phyloP scores from a whole-genome alignment of 1,140 invertebrate species.

The Diprion similis region DNA sequence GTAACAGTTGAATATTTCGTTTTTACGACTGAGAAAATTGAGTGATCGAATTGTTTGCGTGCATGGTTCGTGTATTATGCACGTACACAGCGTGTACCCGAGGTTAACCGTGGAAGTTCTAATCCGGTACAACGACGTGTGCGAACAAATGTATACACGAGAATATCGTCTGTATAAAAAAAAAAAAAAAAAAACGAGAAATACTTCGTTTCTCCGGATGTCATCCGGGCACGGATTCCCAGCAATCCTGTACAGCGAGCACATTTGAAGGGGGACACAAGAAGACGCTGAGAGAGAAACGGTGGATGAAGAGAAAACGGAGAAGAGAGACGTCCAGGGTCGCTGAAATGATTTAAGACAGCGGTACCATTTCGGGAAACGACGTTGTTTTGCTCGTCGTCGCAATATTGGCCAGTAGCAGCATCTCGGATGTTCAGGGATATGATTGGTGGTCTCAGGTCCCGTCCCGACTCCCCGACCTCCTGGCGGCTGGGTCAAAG shows the following conservation, averaged over 20 bases:
- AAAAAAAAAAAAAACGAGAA: background rate
- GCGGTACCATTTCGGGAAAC: conserved; percentile 21
- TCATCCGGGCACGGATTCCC: background rate
- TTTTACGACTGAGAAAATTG: no score
- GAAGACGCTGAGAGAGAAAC: background rate
- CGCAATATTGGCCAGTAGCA: conserved; percentile 37
- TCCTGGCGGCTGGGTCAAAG: conserved; percentile 25
- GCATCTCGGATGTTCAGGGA: conserved; percentile 15
- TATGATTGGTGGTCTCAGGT: conserved; percentile 46
- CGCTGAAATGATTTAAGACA: conserved; percentile 47
- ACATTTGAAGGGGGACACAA: background rate
- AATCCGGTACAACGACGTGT: no score
- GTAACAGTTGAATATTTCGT: no score
- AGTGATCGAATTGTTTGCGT: no score
- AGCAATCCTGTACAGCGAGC: background rate
- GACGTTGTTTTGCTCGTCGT: conserved; percentile 40
- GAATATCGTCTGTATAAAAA: background rate
- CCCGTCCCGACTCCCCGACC: conserved; percentile 35
- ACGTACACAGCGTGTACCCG: no score
- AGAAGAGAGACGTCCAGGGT: conserved; percentile 1
- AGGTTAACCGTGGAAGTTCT: no score
- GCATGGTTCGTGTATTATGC: no score
- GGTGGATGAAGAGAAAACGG: background rate
- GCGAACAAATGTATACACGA: background rate
- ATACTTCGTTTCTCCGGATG: background rate